phyloP scores from a whole-genome alignment of 2,113 vertebrate genomes.

The Scophthalmus maximus region DNA sequence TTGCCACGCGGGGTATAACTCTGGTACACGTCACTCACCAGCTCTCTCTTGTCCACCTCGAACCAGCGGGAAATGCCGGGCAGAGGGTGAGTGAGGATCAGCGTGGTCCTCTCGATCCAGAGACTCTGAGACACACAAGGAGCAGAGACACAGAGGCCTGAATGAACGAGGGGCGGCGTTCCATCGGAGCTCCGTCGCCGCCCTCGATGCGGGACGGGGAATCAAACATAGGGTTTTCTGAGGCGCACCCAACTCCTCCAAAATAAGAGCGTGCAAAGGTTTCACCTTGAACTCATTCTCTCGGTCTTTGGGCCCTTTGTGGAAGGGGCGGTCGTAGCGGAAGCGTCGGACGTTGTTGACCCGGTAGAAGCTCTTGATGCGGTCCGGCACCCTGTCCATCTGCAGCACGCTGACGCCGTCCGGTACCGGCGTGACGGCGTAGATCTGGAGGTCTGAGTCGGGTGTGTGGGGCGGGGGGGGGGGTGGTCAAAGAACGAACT shows the following conservation, averaged over 20 bases:
- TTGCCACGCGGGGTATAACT: too few species aligned
- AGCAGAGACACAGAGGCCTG: neutral
- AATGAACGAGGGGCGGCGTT: too few species aligned
- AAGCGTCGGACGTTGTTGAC: constrained; percentile 97
- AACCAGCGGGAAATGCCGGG: constrained; percentile 99
- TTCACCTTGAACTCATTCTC: constrained; percentile 97
- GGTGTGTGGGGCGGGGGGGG: too few species aligned
- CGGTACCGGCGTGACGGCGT: constrained; percentile 94
- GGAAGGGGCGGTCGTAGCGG: constrained; percentile 97
- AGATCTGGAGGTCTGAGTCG: constrained; percentile 90
- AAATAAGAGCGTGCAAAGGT: neutral
- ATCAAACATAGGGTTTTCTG: too few species aligned
- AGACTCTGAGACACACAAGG: constrained; percentile 91
- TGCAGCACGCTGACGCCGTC: constrained; percentile 91
- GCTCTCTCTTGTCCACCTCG: constrained; percentile 95
- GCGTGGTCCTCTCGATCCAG: constrained; percentile 97
- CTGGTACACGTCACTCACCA: constrained; percentile 88
- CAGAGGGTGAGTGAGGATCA: constrained; percentile 93
- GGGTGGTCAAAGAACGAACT: constrained; percentile 55
- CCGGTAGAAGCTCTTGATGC: constrained; percentile 98
- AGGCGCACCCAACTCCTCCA: too few species aligned
- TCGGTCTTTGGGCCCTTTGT: constrained; percentile 95
- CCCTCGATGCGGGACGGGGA: too few species aligned
- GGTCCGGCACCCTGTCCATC: constrained; percentile 94
- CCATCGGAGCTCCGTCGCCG: too few species aligned